Evolutionary conservation across 1,140 invertebrate genomes (phyloP).

Genomic region (Penaeus japonicus): DNA sequence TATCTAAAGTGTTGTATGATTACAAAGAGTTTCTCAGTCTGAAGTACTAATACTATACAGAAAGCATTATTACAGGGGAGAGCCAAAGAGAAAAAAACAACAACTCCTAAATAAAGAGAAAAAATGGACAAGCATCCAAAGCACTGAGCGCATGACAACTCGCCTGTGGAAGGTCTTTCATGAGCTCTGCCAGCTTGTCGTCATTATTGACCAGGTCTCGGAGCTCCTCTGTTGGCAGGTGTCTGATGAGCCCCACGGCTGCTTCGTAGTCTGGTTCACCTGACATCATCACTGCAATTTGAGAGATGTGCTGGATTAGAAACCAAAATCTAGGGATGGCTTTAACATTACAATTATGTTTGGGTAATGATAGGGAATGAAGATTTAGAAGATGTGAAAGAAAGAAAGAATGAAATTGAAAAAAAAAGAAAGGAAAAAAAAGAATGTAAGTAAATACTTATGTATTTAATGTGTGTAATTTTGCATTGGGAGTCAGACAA

Average conservation of each 20-base stretch:
- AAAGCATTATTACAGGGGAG: too few species aligned
- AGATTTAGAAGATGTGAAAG: too few species aligned
- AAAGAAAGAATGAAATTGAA: neutral
- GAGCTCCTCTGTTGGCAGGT: constrained; percentile 63
- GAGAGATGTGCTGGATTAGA: too few species aligned
- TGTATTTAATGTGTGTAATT: too few species aligned
- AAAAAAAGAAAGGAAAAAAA: neutral
- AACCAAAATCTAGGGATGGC: neutral
- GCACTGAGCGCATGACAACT: neutral
- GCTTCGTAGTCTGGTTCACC: constrained; percentile 54
- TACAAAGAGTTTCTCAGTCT: too few species aligned
- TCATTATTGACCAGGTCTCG: constrained; percentile 63
- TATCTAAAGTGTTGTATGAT: too few species aligned
- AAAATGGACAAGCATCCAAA: neutral
- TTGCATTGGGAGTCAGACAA: too few species aligned
- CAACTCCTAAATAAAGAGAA: neutral
- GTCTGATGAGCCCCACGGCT: constrained; percentile 62
- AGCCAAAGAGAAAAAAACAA: neutral
- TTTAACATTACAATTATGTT: neutral
- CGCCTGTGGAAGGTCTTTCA: constrained; percentile 65
- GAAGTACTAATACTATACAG: too few species aligned
- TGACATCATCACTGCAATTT: constrained; percentile 30
- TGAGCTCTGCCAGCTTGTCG: constrained; percentile 62
- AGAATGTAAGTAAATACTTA: neutral
- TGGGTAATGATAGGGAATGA: neutral